Evolutionary conservation across 2,113 vertebrate species (phyloP).

Genomic region (Baryphthengus martii): DNA sequence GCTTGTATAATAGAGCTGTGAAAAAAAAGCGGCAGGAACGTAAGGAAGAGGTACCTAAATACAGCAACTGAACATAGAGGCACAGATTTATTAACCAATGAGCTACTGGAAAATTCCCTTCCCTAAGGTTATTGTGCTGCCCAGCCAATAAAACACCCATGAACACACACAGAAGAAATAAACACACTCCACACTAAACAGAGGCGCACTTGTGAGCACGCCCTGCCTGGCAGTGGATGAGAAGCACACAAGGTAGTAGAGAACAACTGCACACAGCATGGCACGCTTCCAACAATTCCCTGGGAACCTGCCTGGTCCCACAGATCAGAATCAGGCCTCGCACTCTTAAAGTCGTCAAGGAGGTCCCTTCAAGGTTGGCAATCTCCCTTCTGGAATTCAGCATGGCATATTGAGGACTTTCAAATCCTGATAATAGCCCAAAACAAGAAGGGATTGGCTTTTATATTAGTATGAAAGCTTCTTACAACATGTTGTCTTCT

Average conservation of each 20-base stretch:
- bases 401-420: not conserved
- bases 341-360: not conserved
- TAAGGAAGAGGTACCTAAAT: not conserved
- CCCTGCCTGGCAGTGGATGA: not conserved
- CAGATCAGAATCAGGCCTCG: not conserved
- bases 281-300: not conserved
- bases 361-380: not conserved
- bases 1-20: slow-evolving; percentile 92
- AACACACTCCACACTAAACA: not conserved
- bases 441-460: not conserved
- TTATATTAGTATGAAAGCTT: not conserved
- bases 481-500: not conserved
- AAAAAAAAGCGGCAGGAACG: not conserved
- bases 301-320: not conserved
- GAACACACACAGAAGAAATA: not conserved
- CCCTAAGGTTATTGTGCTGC: not conserved
- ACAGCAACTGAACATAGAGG: not conserved
- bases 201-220: not conserved
- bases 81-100: not conserved
- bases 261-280: not conserved
- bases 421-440: not conserved
- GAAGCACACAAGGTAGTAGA: not conserved
- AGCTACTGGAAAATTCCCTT: not conserved
- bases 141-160: not conserved
- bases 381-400: not conserved